A percentile compares a stretch with the other conserved stretches of the same genome.
These are phyloP conservation scores for Anoura caudifer DNA, from an alignment of 2,113 vertebrate genomes.

Conservation along the genomic window DNA sequence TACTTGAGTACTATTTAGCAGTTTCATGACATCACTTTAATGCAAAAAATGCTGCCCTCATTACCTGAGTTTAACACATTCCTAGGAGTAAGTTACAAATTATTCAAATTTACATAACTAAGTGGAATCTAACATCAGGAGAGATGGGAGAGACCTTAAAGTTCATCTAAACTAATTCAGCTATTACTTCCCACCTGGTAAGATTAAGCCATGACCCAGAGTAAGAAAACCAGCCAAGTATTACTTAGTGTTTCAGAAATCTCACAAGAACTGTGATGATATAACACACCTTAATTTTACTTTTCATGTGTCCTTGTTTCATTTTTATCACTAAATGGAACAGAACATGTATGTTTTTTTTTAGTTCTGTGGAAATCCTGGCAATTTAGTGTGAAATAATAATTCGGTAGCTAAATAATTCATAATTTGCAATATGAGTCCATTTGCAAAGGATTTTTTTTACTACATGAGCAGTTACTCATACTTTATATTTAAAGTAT, in stretches of 20 bases:
- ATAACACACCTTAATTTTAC: not conserved
- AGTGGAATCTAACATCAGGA: not conserved
- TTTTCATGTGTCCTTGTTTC: slow-evolving; percentile 43
- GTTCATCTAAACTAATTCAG: slow-evolving; percentile 26
- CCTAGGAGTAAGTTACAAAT: slow-evolving; percentile 16
- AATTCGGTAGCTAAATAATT: not conserved
- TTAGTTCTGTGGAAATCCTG: not conserved
- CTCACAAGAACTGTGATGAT: fast-evolving
- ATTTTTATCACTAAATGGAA: not conserved
- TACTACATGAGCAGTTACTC: not conserved
- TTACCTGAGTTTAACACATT: slow-evolving; percentile 26
- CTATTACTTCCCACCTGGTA: not conserved
- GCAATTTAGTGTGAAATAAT: slow-evolving; percentile 14
- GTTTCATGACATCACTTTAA: slow-evolving; percentile 44
- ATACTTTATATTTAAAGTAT: slow-evolving; percentile 21
- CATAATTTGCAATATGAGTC: too few relatives aligned
- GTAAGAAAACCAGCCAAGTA: not conserved
- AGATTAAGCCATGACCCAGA: not conserved
- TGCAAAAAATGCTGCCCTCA: slow-evolving; percentile 33
- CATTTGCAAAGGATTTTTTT: not conserved
- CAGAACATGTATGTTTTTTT: not conserved
- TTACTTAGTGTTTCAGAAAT: not conserved
- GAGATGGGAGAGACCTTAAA: not conserved
- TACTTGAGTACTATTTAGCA: slow-evolving; percentile 34
- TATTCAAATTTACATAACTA: slow-evolving; percentile 38